A percentile compares a stretch with the other conserved stretches of the same genome.
Conservation (phyloP, 2,797 vertebrate genomes). For the Moxostoma hubbsi region DNA sequence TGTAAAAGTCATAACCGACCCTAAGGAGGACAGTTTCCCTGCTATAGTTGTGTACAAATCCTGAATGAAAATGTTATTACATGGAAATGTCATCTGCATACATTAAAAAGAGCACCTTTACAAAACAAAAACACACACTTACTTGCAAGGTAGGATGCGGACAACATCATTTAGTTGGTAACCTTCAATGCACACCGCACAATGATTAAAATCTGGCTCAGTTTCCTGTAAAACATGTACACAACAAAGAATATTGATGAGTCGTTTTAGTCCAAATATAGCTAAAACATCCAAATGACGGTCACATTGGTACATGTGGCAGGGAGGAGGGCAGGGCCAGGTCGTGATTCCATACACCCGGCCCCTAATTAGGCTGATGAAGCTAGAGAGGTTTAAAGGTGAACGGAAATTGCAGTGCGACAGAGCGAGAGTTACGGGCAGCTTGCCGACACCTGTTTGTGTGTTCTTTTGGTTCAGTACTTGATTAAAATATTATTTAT, state of each 20-base stretch:
- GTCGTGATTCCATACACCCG: too few species aligned
- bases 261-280: neutral
- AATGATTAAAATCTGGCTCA: conserved; percentile 96
- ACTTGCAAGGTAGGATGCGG: conserved; percentile 98
- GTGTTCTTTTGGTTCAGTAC: too few species aligned
- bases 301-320: neutral
- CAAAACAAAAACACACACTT: conserved; percentile 65
- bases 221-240: conserved; percentile 83
- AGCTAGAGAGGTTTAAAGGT: too few species aligned
- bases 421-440: too few species aligned
- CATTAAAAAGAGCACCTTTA: too few species aligned
- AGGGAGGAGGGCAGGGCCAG: too few species aligned
- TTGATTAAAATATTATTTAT: too few species aligned
- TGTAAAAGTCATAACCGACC: neutral
- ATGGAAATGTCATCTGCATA: too few species aligned
- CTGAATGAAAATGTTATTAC: neutral
- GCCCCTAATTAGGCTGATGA: too few species aligned
- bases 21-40: neutral
- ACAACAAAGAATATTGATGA: neutral
- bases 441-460: too few species aligned
- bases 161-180: conserved; percentile 97
- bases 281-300: neutral
- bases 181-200: conserved; percentile 96
- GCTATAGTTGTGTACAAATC: neutral
- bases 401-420: too few species aligned